Evolutionary conservation across 2,888 invertebrate species (phyloP).

Genomic region (Pachliopta kotzebuea): DNA sequence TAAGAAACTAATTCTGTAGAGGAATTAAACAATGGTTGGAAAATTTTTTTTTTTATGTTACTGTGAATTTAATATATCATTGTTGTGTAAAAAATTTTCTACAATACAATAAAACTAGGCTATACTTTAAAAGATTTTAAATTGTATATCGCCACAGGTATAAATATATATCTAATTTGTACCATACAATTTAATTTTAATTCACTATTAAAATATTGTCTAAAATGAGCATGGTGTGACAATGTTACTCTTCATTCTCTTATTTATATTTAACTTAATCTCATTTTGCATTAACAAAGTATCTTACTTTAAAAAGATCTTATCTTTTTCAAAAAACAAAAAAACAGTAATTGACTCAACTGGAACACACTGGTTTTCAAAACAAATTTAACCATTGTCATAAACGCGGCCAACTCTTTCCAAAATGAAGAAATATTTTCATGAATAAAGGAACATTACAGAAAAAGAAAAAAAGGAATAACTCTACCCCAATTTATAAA

Average conservation of each 20-base stretch:
- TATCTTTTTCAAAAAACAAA: conserved; percentile 13
- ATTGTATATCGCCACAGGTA: conserved; percentile 32
- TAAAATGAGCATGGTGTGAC: conserved; percentile 55
- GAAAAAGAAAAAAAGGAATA: conserved; percentile 44
- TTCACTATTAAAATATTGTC: conserved; percentile 57
- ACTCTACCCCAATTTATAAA: conserved; percentile 33
- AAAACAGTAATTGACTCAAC: conserved; percentile 40
- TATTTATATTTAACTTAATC: conserved; percentile 15
- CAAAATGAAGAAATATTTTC: conserved; percentile 37
- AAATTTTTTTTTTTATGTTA: conserved; percentile 10
- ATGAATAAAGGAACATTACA: conserved; percentile 51
- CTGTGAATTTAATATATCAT: conserved; percentile 11
- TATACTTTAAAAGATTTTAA: conserved; percentile 37
- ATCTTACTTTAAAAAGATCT: conserved; percentile 16
- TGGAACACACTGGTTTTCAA: conserved; percentile 35
- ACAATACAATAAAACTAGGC: conserved; percentile 40
- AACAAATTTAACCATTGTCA: conserved; percentile 51
- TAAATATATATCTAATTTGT: conserved; percentile 64
- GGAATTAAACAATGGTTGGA: background rate
- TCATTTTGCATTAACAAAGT: background rate
- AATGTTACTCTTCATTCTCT: background rate
- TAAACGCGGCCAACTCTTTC: conserved; percentile 51
- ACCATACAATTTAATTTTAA: conserved; percentile 55
- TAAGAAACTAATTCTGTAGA: conserved; percentile 23
- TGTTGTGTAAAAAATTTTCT: conserved; percentile 28